phyloP scores from a whole-genome alignment of 2,797 vertebrate species.

The Muscicapa striata region DNA sequence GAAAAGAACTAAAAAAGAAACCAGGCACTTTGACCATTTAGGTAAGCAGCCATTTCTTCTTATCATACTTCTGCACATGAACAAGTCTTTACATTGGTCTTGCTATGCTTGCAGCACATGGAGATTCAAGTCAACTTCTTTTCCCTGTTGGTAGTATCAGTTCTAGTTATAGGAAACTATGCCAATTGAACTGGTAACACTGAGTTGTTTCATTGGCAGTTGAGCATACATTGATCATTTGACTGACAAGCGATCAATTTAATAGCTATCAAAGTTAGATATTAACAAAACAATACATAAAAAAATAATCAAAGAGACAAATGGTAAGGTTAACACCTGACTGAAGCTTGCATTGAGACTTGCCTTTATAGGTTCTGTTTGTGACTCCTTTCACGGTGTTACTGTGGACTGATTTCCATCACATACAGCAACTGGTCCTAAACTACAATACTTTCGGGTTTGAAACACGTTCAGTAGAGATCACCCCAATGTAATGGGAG shows the following conservation, averaged over 20 bases:
- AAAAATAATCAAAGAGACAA: conserved; percentile 52
- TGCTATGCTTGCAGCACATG: conserved; percentile 35
- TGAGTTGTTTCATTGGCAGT: conserved; percentile 48
- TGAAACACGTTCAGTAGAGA: conserved; percentile 41
- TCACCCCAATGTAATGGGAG: background rate
- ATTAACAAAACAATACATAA: conserved; percentile 54
- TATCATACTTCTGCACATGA: conserved; percentile 53
- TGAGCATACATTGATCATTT: conserved; percentile 38
- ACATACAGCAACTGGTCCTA: conserved; percentile 38
- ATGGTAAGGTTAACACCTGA: conserved; percentile 67
- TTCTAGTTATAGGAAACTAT: conserved; percentile 37
- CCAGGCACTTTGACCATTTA: conserved; percentile 71
- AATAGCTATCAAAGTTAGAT: conserved; percentile 42
- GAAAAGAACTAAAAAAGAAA: conserved; percentile 55
- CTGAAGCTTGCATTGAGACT: conserved; percentile 63
- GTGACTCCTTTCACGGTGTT: conserved; percentile 35
- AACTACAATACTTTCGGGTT: conserved; percentile 53
- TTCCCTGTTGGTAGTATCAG: conserved; percentile 10
- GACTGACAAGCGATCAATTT: conserved; percentile 19
- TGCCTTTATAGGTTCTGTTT: conserved; percentile 59
- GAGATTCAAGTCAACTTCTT: conserved; percentile 55
- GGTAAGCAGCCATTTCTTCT: conserved; percentile 60
- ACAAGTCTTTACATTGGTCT: conserved; percentile 56
- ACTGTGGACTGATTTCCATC: conserved; percentile 41
- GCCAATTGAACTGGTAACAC: conserved; percentile 54